phyloP scores from a whole-genome alignment of 2,113 vertebrate genomes.

The Phylloscopus whistleri region DNA sequence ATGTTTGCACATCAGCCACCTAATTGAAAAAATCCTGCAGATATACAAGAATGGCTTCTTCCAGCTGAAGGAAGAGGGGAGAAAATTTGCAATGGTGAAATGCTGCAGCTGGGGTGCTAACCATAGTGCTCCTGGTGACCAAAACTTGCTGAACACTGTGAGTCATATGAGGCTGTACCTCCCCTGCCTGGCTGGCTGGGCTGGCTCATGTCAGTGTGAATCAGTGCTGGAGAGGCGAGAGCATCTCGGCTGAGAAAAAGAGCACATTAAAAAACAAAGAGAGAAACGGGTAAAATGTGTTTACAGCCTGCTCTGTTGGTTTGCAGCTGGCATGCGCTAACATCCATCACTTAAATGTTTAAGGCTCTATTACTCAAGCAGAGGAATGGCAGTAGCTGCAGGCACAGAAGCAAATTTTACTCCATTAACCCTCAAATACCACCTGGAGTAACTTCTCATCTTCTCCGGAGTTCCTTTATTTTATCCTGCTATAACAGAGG shows the following conservation, averaged over 20 bases:
- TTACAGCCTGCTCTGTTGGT: constrained; percentile 38
- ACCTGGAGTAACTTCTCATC: constrained; percentile 22
- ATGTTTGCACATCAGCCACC: neutral
- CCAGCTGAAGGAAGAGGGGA: neutral
- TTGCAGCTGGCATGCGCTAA: constrained; percentile 37
- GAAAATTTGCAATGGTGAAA: neutral
- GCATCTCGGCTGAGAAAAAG: neutral
- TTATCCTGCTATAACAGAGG: neutral
- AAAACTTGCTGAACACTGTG: neutral
- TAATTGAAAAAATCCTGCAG: neutral
- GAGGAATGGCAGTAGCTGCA: constrained; percentile 40
- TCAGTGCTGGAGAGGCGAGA: neutral
- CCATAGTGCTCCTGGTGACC: neutral
- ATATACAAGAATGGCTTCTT: neutral
- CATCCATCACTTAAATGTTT: constrained; percentile 56
- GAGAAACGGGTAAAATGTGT: constrained; percentile 23
- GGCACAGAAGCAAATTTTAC: constrained; percentile 50
- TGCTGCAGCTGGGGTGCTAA: neutral
- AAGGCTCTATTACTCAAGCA: constrained; percentile 54
- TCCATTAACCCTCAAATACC: constrained; percentile 46
- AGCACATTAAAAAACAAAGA: constrained; percentile 25
- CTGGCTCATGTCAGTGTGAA: neutral
- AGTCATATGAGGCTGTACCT: neutral
- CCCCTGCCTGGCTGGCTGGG: neutral
- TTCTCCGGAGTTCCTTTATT: neutral